These are phyloP conservation scores for Zhuqinia jingwanae DNA, from an alignment of 2,888 invertebrate species.

Conservation along the genomic window DNA sequence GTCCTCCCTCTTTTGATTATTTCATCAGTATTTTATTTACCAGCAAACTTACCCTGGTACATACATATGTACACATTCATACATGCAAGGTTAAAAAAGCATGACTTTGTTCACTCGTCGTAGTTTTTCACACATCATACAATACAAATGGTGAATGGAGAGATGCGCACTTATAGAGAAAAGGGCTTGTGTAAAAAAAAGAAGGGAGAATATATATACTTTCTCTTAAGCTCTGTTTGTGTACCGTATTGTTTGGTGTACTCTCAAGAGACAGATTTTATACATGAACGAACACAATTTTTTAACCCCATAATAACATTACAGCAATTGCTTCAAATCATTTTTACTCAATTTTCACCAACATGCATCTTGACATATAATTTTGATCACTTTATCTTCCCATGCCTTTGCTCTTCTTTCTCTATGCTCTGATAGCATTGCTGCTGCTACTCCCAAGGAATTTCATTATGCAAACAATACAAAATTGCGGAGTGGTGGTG, in stretches of 20 bases:
- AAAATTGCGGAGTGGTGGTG: too few relatives aligned
- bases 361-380: slow-evolving; percentile 60
- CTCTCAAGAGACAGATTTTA: slow-evolving; percentile 64
- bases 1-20: slow-evolving; percentile 61
- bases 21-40: slow-evolving; percentile 58
- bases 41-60: background rate
- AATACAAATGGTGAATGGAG: too few relatives aligned
- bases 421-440: background rate
- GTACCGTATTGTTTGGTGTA: slow-evolving; percentile 12
- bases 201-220: too few relatives aligned
- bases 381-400: slow-evolving; percentile 42
- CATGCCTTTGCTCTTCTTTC: background rate
- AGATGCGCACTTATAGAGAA: too few relatives aligned
- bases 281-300: slow-evolving; percentile 59
- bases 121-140: too few relatives aligned
- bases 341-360: slow-evolving; percentile 63
- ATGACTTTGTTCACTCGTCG: too few relatives aligned
- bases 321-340: slow-evolving; percentile 66
- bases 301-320: slow-evolving; percentile 65
- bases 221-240: too few relatives aligned
- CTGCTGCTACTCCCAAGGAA: background rate
- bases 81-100: too few relatives aligned
- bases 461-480: slow-evolving; percentile 29
- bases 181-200: too few relatives aligned
- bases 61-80: background rate